Conservation (phyloP, 2,797 vertebrate genomes). For the Scolopax bukidnonensis region DNA sequence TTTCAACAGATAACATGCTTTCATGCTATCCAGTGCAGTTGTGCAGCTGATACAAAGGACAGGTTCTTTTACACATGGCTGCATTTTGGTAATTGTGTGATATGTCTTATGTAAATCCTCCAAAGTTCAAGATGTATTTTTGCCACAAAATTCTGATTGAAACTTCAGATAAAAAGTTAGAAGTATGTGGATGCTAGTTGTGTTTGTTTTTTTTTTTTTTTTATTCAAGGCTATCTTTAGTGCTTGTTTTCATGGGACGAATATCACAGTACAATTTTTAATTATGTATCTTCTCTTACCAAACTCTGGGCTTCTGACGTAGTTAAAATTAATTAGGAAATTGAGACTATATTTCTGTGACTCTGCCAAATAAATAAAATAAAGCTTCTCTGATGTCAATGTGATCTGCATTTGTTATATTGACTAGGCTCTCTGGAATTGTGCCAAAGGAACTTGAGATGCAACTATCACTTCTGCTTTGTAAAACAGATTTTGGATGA, state of each 20-base stretch:
- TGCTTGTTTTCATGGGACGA: background rate
- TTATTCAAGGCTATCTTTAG: background rate
- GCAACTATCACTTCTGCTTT: background rate
- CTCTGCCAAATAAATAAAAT: background rate
- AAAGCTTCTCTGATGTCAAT: background rate
- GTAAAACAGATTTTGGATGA: background rate
- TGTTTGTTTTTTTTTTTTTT: background rate
- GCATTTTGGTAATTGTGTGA: background rate
- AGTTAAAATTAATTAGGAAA: background rate
- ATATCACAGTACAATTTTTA: background rate
- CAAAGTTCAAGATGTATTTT: background rate
- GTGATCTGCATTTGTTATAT: background rate
- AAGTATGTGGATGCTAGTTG: background rate
- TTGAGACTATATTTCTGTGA: background rate
- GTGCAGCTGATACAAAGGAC: background rate
- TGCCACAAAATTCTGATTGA: background rate
- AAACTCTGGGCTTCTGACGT: background rate
- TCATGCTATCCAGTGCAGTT: background rate
- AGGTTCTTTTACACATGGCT: background rate
- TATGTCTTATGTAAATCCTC: background rate
- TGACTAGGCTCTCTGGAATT: background rate
- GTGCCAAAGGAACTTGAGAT: background rate
- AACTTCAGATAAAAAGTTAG: background rate
- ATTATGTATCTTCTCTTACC: background rate
- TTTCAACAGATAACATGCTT: background rate